Conservation (phyloP, 2,888 invertebrate species). For the Pharmacophagus antenor region DNA sequence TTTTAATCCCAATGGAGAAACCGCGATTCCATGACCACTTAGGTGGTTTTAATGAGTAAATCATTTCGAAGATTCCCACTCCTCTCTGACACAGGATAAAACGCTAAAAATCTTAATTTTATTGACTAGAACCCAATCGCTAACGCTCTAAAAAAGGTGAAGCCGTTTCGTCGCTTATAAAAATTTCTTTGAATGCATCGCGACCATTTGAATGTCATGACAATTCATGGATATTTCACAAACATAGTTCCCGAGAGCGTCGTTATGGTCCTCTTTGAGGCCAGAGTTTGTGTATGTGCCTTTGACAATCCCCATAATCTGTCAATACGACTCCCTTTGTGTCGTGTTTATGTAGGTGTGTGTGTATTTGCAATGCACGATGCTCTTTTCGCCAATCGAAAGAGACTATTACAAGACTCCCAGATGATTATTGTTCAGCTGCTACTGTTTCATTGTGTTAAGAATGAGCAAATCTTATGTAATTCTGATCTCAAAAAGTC, state of each 20-base stretch:
- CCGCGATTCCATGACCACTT: no score
- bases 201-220: not conserved
- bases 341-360: not conserved
- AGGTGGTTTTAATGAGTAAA: no score
- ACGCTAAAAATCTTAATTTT: no score
- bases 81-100: no score
- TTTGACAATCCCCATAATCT: constrained; percentile 6
- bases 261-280: constrained; percentile 11
- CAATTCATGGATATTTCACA: not conserved
- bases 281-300: constrained; percentile 2
- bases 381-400: not conserved
- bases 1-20: no score
- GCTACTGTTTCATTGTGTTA: not conserved
- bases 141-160: no score
- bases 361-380: no score
- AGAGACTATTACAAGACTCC: not conserved
- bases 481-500: not conserved
- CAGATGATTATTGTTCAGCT: not conserved
- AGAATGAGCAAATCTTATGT: not conserved
- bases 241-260: not conserved
- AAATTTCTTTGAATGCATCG: not conserved
- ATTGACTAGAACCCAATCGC: no score
- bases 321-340: constrained; percentile 6
- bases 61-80: no score
- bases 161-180: no score